Evolutionary conservation across 2,113 vertebrate genomes (phyloP).

Genomic region (Mastomys coucha): DNA sequence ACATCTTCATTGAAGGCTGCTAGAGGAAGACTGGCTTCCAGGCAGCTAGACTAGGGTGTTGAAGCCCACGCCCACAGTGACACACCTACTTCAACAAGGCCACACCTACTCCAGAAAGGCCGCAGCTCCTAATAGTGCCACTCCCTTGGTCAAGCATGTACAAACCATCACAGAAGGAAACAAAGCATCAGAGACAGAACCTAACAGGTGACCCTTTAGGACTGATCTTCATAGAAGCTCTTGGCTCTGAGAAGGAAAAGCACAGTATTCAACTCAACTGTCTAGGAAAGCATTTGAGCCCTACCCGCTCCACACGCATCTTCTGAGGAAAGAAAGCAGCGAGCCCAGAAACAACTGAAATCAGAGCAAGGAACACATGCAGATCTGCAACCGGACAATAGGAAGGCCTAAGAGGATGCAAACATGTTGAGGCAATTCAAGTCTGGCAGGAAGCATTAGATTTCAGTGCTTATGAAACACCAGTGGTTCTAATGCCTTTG

Average conservation of each 20-base stretch:
- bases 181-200: not conserved
- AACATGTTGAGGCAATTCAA: not conserved
- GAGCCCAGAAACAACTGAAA: not conserved
- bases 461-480: not conserved
- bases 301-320: accelerated
- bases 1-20: too few relatives aligned
- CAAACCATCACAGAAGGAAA: not conserved
- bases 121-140: too few relatives aligned
- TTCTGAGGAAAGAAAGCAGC: not conserved
- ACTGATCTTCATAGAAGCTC: not conserved
- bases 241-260: not conserved
- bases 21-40: too few relatives aligned
- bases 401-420: not conserved
- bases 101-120: too few relatives aligned
- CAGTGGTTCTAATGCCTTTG: not conserved
- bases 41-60: too few relatives aligned
- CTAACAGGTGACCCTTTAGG: not conserved
- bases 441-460: not conserved
- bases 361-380: not conserved
- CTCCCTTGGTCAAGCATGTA: too few relatives aligned
- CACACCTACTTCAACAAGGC: too few relatives aligned
- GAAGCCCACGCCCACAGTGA: too few relatives aligned
- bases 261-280: not conserved
- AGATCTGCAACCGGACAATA: not conserved
- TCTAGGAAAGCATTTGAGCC: not conserved